A percentile compares a stretch with the other conserved stretches of the same genome.
Evolutionary conservation across 2,797 vertebrate species (phyloP).

Genomic region (Lutra lutra): DNA sequence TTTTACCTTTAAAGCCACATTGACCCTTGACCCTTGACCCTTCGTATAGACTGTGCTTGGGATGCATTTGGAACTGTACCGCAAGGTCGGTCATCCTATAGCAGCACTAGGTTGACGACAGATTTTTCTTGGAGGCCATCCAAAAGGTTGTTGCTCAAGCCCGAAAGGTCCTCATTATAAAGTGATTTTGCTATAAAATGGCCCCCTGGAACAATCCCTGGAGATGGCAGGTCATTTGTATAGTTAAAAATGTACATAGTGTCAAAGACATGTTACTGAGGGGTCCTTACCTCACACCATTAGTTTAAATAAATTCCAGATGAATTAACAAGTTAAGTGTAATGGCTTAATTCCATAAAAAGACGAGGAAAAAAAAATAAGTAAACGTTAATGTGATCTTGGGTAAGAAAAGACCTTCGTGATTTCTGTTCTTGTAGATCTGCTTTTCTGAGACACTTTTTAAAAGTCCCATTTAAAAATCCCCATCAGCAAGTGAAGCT

Average conservation of each 20-base stretch:
- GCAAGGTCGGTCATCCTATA: not conserved
- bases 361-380: slow-evolving; percentile 17
- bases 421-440: not conserved
- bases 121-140: slow-evolving; percentile 77
- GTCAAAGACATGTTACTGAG: slow-evolving; percentile 73
- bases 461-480: not conserved
- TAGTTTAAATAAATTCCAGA: slow-evolving; percentile 79
- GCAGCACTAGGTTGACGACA: slow-evolving; percentile 46
- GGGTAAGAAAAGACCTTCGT: slow-evolving; percentile 16
- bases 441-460: not conserved
- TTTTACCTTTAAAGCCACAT: slow-evolving; percentile 43
- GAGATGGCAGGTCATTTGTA: slow-evolving; percentile 65
- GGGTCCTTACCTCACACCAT: slow-evolving; percentile 63
- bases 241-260: slow-evolving; percentile 59
- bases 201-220: slow-evolving; percentile 61
- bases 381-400: not conserved
- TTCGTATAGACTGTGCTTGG: slow-evolving; percentile 10
- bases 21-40: not conserved
- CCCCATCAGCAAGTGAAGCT: not conserved
- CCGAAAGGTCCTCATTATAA: slow-evolving; percentile 78
- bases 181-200: slow-evolving; percentile 72
- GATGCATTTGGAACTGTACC: slow-evolving; percentile 30
- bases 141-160: slow-evolving; percentile 71
- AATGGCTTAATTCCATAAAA: slow-evolving; percentile 68
- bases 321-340: slow-evolving; percentile 71